phyloP scores from a whole-genome alignment of 2,797 vertebrate species.

The Chromobotia macracanthus region DNA sequence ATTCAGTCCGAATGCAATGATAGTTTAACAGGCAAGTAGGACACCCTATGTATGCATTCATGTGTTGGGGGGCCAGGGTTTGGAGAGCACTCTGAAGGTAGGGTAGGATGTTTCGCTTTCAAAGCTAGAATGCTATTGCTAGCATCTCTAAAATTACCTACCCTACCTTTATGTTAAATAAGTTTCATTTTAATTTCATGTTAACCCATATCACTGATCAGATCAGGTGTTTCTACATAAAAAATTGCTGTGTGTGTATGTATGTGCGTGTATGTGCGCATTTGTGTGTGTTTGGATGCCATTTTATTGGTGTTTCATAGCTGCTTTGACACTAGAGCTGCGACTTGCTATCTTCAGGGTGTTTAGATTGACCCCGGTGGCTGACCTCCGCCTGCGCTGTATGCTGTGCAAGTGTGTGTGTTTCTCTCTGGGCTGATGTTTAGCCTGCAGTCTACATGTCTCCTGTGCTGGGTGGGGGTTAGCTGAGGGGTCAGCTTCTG shows the following conservation, averaged over 20 bases:
- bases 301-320: constrained; percentile 61
- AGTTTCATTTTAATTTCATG: no score
- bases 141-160: no score
- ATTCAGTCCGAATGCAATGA: no score
- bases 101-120: no score
- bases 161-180: no score
- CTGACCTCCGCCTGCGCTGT: constrained; percentile 65
- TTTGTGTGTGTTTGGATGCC: constrained; percentile 57
- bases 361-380: constrained; percentile 61
- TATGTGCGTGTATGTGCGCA: no score
- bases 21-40: no score
- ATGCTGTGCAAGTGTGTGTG: constrained; percentile 37
- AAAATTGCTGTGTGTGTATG: constrained; percentile 18
- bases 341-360: constrained; percentile 67
- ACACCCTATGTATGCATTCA: no score
- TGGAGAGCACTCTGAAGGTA: no score
- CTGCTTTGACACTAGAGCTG: constrained; percentile 66
- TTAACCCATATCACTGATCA: neutral
- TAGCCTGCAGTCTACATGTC: constrained; percentile 65
- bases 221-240: neutral
- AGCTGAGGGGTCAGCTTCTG: constrained; percentile 64
- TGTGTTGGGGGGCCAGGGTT: no score
- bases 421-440: constrained; percentile 53
- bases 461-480: constrained; percentile 56
- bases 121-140: no score